Percentiles rank a stretch among this genome's conserved stretches.
Evolutionary conservation across 2,113 vertebrate species (phyloP).

Genomic region (Rana temporaria): DNA sequence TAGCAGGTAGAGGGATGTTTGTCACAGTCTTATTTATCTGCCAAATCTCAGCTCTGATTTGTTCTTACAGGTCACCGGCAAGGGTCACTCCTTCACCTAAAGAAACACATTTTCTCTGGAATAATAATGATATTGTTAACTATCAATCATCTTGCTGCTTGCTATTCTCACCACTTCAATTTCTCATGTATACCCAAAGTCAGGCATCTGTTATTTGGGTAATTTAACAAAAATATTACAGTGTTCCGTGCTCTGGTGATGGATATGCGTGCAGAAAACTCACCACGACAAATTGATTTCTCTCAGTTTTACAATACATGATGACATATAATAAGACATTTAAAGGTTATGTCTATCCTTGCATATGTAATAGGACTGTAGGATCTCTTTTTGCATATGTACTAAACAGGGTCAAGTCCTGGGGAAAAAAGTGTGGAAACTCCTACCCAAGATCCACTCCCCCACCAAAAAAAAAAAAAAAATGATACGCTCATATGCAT

Average conservation of each 20-base stretch:
- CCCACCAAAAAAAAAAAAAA: too few relatives aligned
- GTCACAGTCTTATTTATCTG: slow-evolving; percentile 57
- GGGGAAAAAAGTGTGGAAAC: too few relatives aligned
- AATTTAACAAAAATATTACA: slow-evolving; percentile 42
- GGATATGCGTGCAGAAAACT: slow-evolving; percentile 12
- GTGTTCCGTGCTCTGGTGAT: neutral
- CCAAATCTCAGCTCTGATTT: slow-evolving; percentile 55
- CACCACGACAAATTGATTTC: slow-evolving; percentile 1
- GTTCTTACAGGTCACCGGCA: slow-evolving; percentile 53
- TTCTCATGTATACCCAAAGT: slow-evolving; percentile 10
- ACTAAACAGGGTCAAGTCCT: too few relatives aligned
- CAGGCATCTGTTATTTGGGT: slow-evolving; percentile 23
- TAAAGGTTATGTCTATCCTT: too few relatives aligned
- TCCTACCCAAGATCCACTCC: too few relatives aligned
- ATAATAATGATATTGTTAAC: slow-evolving; percentile 53
- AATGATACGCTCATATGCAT: too few relatives aligned
- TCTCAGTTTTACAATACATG: neutral
- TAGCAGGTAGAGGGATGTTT: slow-evolving; percentile 48
- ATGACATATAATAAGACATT: slow-evolving; percentile 5
- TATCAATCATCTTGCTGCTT: slow-evolving; percentile 47
- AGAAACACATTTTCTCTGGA: slow-evolving; percentile 56
- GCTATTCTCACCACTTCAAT: slow-evolving; percentile 1
- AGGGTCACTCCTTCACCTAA: slow-evolving; percentile 49
- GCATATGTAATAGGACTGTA: too few relatives aligned
- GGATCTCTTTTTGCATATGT: too few relatives aligned